Percentiles rank a stretch among this genome's conserved stretches.
Conservation (phyloP, 2,888 invertebrate genomes). For the Lasioglossum malachurum region DNA sequence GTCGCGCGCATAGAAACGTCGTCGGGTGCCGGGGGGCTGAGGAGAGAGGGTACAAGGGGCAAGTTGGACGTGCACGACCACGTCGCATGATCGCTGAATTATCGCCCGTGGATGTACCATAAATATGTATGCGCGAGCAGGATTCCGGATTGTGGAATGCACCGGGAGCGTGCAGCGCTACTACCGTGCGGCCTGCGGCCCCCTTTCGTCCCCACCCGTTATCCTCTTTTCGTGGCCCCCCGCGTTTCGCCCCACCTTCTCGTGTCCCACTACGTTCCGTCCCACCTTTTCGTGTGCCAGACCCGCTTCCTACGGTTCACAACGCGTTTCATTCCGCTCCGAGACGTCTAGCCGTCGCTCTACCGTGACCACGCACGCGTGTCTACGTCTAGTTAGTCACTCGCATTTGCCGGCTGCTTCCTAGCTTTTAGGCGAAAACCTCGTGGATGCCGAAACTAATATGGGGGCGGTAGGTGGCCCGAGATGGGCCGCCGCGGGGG, state of each 20-base stretch:
- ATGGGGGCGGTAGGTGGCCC: conserved; percentile 21
- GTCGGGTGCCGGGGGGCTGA: background rate
- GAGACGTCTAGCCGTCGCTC: conserved; percentile 8
- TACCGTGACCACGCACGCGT: conserved; percentile 71
- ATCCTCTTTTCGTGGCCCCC: conserved; percentile 3
- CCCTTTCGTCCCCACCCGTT: conserved; percentile 21
- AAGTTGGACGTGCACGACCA: conserved; percentile 72
- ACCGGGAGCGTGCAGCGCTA: conserved; percentile 68
- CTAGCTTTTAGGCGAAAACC: conserved; percentile 71
- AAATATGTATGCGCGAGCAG: conserved; percentile 80
- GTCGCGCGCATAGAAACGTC: conserved; percentile 21
- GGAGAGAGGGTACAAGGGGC: conserved; percentile 56
- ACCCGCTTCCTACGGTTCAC: conserved; percentile 17
- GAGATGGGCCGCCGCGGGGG: conserved; percentile 21
- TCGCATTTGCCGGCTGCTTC: conserved; percentile 73
- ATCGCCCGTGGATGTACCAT: conserved; percentile 79
- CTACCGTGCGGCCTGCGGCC: conserved; percentile 49
- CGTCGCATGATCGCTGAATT: conserved; percentile 82
- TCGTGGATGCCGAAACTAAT: conserved; percentile 31
- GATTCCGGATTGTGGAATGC: conserved; percentile 80
- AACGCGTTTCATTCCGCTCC: conserved; percentile 33
- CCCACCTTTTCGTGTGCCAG: conserved; percentile 45
- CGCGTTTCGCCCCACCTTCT: background rate
- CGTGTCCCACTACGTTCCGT: background rate
- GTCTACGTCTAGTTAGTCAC: conserved; percentile 78